phyloP scores from a whole-genome alignment of 2,888 invertebrate species.

The Dimorphilus gyrociliatus region DNA sequence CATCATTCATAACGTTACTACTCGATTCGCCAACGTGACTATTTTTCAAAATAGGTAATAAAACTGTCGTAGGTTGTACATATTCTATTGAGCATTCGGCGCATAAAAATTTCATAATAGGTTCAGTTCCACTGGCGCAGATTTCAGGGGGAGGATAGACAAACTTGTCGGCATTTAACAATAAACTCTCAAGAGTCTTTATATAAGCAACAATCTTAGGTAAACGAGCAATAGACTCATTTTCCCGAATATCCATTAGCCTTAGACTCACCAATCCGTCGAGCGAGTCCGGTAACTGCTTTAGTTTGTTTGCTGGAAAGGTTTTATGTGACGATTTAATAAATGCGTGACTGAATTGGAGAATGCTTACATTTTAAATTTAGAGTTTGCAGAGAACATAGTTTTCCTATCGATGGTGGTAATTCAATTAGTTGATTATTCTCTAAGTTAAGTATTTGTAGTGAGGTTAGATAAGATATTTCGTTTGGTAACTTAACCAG shows the following conservation, averaged over 20 bases:
- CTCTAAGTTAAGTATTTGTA: too few species aligned
- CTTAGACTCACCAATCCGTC: slow-evolving; percentile 18
- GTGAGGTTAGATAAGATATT: slow-evolving; percentile 47
- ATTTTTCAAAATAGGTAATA: too few species aligned
- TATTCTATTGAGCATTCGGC: too few species aligned
- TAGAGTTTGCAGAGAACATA: too few species aligned
- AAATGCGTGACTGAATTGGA: too few species aligned
- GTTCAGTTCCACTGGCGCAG: slow-evolving; percentile 45
- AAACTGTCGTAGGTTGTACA: too few species aligned
- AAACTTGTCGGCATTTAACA: slow-evolving; percentile 48
- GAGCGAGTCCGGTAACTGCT: slow-evolving; percentile 17
- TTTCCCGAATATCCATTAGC: slow-evolving; percentile 23
- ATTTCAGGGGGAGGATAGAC: slow-evolving; percentile 55
- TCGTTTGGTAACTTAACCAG: slow-evolving; percentile 52
- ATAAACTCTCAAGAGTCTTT: slow-evolving; percentile 46
- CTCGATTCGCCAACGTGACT: too few species aligned
- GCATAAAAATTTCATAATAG: slow-evolving; percentile 52
- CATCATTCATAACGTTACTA: too few species aligned
- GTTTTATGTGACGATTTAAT: background rate
- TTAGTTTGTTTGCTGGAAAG: slow-evolving; percentile 24
- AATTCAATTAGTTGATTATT: too few species aligned
- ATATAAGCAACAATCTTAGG: slow-evolving; percentile 49
- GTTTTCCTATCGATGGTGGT: too few species aligned
- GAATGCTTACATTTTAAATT: too few species aligned
- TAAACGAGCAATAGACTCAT: slow-evolving; percentile 22